Conservation (phyloP, 2,113 vertebrate species). For the Dunckerocampus dactyliophorus region DNA sequence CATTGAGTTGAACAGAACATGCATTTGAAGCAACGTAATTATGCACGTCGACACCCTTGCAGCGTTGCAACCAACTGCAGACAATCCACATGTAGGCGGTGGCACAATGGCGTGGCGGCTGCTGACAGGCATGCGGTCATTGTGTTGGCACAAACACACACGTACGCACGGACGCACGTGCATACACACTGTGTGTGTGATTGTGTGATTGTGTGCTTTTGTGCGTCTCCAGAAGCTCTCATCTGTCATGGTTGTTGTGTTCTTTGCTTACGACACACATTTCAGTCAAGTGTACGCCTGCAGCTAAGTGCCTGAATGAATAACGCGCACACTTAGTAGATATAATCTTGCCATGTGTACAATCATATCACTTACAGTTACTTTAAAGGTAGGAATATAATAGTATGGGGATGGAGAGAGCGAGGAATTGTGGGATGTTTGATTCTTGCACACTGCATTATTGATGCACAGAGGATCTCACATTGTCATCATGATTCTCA, state of each 20-base stretch:
- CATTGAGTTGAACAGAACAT: too few relatives aligned
- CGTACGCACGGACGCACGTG: conserved; percentile 33
- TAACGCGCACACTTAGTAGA: conserved; percentile 8
- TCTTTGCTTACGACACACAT: conserved; percentile 50
- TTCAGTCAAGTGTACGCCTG: conserved; percentile 19
- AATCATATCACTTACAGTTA: conserved; percentile 17
- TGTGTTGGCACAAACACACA: conserved; percentile 46
- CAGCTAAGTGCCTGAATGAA: conserved; percentile 11
- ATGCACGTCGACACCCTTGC: neutral
- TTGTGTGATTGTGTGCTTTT: conserved; percentile 37
- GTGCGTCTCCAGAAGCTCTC: conserved; percentile 47
- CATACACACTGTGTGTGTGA: conserved; percentile 19
- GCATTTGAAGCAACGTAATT: too few relatives aligned
- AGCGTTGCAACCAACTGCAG: neutral
- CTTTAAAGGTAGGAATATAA: neutral
- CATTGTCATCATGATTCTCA: conserved; percentile 46
- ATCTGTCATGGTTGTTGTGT: conserved; percentile 48
- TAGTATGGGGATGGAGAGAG: conserved; percentile 17
- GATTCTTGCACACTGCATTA: conserved; percentile 64
- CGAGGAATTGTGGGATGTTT: conserved; percentile 43
- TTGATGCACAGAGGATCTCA: conserved; percentile 60
- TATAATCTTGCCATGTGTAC: neutral
- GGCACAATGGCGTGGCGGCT: conserved; percentile 37
- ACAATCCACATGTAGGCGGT: conserved; percentile 49
- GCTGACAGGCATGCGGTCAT: conserved; percentile 44